Conservation (phyloP, 2,888 invertebrate genomes). For the Ypsolopha sequella region DNA sequence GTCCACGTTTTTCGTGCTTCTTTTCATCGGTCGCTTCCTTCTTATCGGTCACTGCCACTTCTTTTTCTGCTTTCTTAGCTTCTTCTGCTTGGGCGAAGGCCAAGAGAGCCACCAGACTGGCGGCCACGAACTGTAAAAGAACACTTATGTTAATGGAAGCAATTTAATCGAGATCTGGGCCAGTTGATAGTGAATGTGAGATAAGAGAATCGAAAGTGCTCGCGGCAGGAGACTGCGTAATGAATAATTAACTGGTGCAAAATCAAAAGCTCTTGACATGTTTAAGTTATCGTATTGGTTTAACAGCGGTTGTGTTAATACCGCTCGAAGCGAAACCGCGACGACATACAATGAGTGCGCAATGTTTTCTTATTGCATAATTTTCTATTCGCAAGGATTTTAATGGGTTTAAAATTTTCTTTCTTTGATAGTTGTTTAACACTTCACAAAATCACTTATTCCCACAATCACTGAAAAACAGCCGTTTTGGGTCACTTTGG, state of each 20-base stretch:
- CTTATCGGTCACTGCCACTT: slow-evolving; percentile 68
- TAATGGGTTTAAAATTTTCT: too few species aligned
- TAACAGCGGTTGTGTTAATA: slow-evolving; percentile 20
- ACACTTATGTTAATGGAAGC: slow-evolving; percentile 7
- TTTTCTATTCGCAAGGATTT: not conserved
- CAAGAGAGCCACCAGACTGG: slow-evolving; percentile 74
- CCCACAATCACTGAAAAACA: too few species aligned
- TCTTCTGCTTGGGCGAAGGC: slow-evolving; percentile 72
- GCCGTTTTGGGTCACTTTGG: not conserved
- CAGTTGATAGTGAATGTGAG: slow-evolving; percentile 12
- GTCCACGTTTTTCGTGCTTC: slow-evolving; percentile 82
- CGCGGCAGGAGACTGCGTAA: slow-evolving; percentile 8
- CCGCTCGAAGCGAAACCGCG: slow-evolving; percentile 15
- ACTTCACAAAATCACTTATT: too few species aligned
- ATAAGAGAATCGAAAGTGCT: slow-evolving; percentile 27
- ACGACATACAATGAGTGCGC: slow-evolving; percentile 30
- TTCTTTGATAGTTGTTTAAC: too few species aligned
- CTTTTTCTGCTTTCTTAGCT: slow-evolving; percentile 68
- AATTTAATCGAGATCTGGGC: not conserved
- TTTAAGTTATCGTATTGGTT: slow-evolving; percentile 16
- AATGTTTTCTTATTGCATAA: slow-evolving; percentile 46
- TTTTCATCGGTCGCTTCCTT: slow-evolving; percentile 71
- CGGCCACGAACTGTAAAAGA: slow-evolving; percentile 64
- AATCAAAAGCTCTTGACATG: slow-evolving; percentile 21
- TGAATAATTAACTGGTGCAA: slow-evolving; percentile 34